Evolutionary conservation across 2,113 vertebrate genomes (phyloP), one percentile per base, ranked within the genome.

Genomic region (Azemiops feae): DNA sequence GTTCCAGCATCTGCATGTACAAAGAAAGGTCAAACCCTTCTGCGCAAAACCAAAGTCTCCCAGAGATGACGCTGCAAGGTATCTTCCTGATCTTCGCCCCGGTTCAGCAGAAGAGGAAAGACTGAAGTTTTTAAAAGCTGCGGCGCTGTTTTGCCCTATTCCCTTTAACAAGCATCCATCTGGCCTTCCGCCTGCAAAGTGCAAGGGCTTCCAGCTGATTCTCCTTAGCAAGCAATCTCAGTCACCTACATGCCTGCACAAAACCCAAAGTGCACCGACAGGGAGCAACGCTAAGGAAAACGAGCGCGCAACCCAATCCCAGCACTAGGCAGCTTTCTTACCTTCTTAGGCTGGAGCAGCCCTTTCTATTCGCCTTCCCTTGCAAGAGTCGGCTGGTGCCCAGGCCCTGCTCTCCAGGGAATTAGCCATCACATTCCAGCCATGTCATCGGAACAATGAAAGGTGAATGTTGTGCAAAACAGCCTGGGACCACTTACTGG

Each of bases 371-470:
- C 54, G 43, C 81, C 89, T 55, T 87, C 88, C 81, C 88, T 90
- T 88, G 64, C 4, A 91, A 92, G 52, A 60, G 25, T 91, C 69
- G 85, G 91, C 95, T 96, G 93, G 93, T 94, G 94, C 93, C 94
- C 95, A 92, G 94, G 96, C 95, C 94, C 69, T 88, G 93, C 96
- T 96, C 93, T 95, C 91, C 92, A 95, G 94, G 96, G 97, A 97
- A 96, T 97, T 95, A 97, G 96, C 97, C 97, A 96, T 97, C 96
- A 96, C 97, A 97, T 97, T 98, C 97, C 98, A 95, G 96, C 96
- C 97, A 95, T 98, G 97, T 97, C 98, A 98, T 96, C 96, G 96
- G 96, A 97, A 98, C 97, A 97, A 97, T 97, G 98, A 97, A 97
- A 98, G 97, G 98, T 98, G 98, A 97, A 97, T 96, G 97, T 97